Evolutionary conservation across 2,888 invertebrate genomes (phyloP), one percentile per base, ranked within the genome.

Genomic region (Leptopterna dolabrata): DNA sequence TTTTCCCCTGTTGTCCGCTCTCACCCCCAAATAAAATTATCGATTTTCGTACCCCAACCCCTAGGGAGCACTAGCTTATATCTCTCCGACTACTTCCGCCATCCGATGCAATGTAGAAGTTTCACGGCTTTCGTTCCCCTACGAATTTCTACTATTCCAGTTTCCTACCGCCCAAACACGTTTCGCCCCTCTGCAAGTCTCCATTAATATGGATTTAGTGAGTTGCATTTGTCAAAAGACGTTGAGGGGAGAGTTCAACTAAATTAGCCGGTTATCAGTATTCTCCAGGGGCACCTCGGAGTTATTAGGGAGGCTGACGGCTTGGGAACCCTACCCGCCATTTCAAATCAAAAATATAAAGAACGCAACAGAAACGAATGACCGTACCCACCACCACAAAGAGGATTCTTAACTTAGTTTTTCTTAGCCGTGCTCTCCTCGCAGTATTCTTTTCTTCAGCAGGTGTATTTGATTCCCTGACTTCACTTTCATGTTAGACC

Each of bases 151-250:
- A 30, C 81, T n/a, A 55, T 81, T 78, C 51, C 55, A 45, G 24
- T 51, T 30, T 36, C 51, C 81, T 47, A 45, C 45, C 78, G 24
- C 29, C 78, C 47, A 24, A 29, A 51, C 51, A 47, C 47, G 55
- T 81, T 55, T 81, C 81, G 30, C 51, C 81, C 81, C 81, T 36
- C 81, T 81, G 27, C 81, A 30, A 81, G 81, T 55, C 55, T 47
- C 84, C 84, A 84, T 84, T 84, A 84, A 73, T 84, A 84, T 73
- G 84, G 71, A 84, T 84, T 84, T 84, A 84, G 45, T 73, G 73
- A 41, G 43, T 84, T 84, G 70, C 84, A 84, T 84, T 84, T 84
- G 84, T 84, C 84, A 84, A 84, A 84, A 84, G 81, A 81, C 29
- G 81, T 55, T 11, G 45, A 27, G 55, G 19, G 29, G 24, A 29